These are phyloP conservation scores for Harpalus rufipes DNA, from an alignment of 2,888 invertebrate genomes.

Conservation along the genomic window DNA sequence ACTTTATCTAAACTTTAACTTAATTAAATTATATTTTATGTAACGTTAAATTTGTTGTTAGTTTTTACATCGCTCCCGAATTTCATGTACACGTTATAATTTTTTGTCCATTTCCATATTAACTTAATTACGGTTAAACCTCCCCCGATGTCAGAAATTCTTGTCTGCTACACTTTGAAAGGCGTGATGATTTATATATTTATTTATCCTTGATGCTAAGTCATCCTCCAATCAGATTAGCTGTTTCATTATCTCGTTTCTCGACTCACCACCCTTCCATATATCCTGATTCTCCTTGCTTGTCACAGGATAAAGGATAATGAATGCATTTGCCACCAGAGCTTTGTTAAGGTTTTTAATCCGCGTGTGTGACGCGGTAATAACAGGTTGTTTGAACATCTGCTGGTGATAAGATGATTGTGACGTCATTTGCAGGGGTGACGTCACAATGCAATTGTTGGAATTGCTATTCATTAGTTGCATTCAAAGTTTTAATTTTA, in stretches of 20 bases:
- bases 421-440: conserved; percentile 39
- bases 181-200: conserved; percentile 3
- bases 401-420: conserved; percentile 59
- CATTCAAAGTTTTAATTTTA: not conserved
- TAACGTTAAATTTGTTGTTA: no score
- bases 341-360: conserved; percentile 52
- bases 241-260: not conserved
- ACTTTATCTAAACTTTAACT: no score
- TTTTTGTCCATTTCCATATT: not conserved
- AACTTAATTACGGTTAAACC: not conserved
- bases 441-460: conserved; percentile 34
- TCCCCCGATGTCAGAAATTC: not conserved
- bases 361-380: conserved; percentile 43
- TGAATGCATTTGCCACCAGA: conserved; percentile 39
- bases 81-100: no score
- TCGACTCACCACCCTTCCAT: conserved; percentile 32
- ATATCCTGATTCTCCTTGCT: conserved; percentile 41
- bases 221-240: conserved; percentile 10
- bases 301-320: conserved; percentile 35
- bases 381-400: conserved; percentile 52
- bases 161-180: not conserved
- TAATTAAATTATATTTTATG: no score
- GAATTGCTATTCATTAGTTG: not conserved
- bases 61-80: no score
- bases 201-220: not conserved